Evolutionary conservation across 2,888 invertebrate species (phyloP).

Genomic region (Chrysomela aeneicollis): DNA sequence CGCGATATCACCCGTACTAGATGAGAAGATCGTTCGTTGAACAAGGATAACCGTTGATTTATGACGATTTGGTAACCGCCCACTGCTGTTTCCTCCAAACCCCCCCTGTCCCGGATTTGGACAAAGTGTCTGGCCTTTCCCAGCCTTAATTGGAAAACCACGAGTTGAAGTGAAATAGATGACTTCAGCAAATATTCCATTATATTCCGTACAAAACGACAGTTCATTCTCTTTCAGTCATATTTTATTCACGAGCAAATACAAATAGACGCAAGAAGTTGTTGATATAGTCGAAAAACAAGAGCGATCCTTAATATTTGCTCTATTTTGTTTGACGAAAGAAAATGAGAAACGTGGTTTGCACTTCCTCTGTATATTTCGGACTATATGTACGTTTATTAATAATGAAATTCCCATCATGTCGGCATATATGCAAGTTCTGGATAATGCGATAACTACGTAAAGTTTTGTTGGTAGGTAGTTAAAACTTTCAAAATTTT

Average conservation of each 20-base stretch:
- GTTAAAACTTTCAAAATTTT: not conserved
- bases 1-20: no score
- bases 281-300: conserved; percentile 15
- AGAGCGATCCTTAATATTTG: conserved; percentile 28
- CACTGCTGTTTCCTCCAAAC: no score
- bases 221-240: conserved; percentile 5
- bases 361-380: conserved; percentile 23
- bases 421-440: conserved; percentile 20
- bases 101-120: no score
- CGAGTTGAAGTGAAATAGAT: no score
- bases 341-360: conserved; percentile 32
- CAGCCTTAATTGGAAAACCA: no score
- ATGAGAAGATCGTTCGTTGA: no score
- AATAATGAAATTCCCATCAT: conserved; percentile 36
- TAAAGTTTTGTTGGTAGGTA: not conserved
- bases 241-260: conserved; percentile 15
- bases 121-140: no score
- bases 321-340: conserved; percentile 33
- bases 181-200: no score
- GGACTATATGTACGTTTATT: conserved; percentile 34
- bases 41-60: no score
- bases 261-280: conserved; percentile 12
- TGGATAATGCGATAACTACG: not conserved
- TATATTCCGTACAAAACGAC: no score
- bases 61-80: no score